Base-by-base conservation (phyloP, 1,140 invertebrate genomes). In the Bathynomus jamesi region DNA sequence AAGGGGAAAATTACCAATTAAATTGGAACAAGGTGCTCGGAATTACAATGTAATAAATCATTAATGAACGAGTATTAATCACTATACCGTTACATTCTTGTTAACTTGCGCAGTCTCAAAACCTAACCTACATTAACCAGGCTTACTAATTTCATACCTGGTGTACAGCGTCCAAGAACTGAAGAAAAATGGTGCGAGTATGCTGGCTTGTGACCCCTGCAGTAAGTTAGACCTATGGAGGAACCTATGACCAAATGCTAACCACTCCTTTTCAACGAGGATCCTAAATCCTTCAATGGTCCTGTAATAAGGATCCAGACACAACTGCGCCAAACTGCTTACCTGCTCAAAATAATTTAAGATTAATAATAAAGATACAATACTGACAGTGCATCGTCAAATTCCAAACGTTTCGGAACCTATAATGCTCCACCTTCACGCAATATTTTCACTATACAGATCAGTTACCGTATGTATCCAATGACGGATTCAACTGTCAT, bases 261-360 rank as follows among this genome's bases (percentile, higher is more conserved):
- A 86, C 96, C 96, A 99, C 82, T 99, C 96, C 82, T 98, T 99
- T 83, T 99, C 96, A 27, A 99, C 89, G 1, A 99, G 83, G 2
- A 91, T 89, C 25, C 93, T 86, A 81, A 99, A 99, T 0, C 97
- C 97, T 65, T 97, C 94, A n/a, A 99, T 87, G 0, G 95, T 99
- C 62, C 97, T 86, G 82, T 99, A 99, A 82, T 94, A 92, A 0
- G 96, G 95, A 84, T 99, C 96, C 46, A 98, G 83, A 80, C 96
- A 95, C 0, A 99, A 83, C 83, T 99, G 94, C 3, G 95, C 93
- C 64, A 98, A 84, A 0, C 94, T 92, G 61, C 92, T 91, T 10
- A 90, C 83, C 85, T 87, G 80, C 31, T 79, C 78, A 64, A 70
- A 27, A 8, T 8, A 63, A 8, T 8, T 8, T 30, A 63, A 30